Conservation (phyloP, 2,888 invertebrate genomes). For the Drosophila falleni region DNA sequence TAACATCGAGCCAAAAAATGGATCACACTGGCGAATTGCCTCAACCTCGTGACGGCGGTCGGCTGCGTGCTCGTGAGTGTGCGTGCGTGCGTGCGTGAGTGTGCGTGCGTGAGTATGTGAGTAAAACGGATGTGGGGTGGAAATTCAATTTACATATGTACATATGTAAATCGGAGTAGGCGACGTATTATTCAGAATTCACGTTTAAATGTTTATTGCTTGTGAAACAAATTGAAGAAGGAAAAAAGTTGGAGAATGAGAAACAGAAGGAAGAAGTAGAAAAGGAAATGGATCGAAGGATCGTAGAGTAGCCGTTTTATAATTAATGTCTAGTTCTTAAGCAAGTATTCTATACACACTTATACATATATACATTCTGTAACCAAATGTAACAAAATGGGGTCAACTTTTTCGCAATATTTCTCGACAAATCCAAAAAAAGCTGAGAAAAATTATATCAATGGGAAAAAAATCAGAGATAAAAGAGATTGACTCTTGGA, state of each 20-base stretch:
- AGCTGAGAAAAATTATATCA: background rate
- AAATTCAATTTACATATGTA: background rate
- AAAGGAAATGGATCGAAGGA: conserved; percentile 7
- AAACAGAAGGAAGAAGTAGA: conserved; percentile 15
- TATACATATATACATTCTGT: conserved; percentile 10
- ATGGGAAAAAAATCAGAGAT: background rate
- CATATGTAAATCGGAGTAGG: conserved; percentile 8
- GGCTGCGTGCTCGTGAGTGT: conserved; percentile 6
- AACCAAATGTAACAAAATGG: background rate
- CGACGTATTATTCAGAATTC: conserved; percentile 52
- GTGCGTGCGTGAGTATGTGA: conserved; percentile 16
- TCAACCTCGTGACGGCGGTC: conserved; percentile 14
- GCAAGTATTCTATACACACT: conserved; percentile 41
- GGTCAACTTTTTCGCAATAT: conserved; percentile 2
- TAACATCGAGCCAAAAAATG: conserved; percentile 42
- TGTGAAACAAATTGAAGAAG: conserved; percentile 32
- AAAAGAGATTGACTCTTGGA: background rate
- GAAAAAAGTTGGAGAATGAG: background rate
- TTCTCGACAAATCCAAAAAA: background rate
- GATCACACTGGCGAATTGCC: conserved; percentile 64
- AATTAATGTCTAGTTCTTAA: conserved; percentile 43
- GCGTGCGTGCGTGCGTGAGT: conserved; percentile 12
- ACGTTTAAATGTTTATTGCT: conserved; percentile 73
- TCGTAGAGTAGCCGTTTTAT: conserved; percentile 27
- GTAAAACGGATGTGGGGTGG: background rate